Evolutionary conservation across 2,113 vertebrate genomes (phyloP).

Genomic region (Calyptomena viridis): DNA sequence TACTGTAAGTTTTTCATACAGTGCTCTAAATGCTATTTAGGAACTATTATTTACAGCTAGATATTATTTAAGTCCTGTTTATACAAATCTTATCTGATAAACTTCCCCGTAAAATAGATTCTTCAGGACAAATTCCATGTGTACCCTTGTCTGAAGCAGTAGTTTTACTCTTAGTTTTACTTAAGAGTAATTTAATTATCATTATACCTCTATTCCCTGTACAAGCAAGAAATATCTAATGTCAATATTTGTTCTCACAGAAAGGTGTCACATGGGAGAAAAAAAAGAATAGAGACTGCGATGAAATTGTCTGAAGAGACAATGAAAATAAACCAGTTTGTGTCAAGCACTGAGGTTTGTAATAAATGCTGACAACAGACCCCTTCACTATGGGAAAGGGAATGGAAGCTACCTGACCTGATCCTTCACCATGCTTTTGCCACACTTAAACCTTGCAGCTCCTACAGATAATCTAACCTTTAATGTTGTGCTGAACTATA

Average conservation of each 20-base stretch:
- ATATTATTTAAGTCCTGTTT: not conserved
- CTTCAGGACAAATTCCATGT: not conserved
- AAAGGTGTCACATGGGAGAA: not conserved
- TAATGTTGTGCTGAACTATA: not conserved
- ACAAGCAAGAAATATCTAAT: not conserved
- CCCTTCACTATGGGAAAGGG: not conserved
- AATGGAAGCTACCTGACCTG: not conserved
- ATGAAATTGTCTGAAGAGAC: not conserved
- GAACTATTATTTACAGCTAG: not conserved
- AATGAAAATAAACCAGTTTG: constrained; percentile 26
- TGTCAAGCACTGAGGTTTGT: not conserved
- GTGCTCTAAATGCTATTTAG: not conserved
- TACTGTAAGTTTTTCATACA: not conserved
- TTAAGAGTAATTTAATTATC: not conserved
- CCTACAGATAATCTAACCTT: constrained; percentile 4
- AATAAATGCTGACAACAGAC: not conserved
- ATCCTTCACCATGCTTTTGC: not conserved
- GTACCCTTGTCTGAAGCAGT: not conserved
- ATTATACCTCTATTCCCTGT: not conserved
- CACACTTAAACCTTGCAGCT: not conserved
- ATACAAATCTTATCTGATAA: not conserved
- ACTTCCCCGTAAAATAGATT: not conserved
- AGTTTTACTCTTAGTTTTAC: not conserved
- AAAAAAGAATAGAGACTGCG: not conserved
- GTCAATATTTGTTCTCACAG: not conserved